These are phyloP conservation scores for Drosophila albomicans DNA, from an alignment of 1,140 invertebrate genomes.

Conservation along the genomic window DNA sequence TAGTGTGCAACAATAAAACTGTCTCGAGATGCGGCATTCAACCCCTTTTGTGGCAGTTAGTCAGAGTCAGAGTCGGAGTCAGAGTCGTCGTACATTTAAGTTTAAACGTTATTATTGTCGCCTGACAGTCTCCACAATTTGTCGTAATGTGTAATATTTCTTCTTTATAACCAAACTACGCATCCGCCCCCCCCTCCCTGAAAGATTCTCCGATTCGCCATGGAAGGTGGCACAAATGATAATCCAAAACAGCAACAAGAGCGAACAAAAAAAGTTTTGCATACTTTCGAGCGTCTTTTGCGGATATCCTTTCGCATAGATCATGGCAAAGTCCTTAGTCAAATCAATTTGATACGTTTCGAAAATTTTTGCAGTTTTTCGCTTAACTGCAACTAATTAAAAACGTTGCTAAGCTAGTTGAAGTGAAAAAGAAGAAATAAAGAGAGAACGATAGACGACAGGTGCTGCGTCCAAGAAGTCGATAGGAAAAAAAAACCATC, in stretches of 20 bases:
- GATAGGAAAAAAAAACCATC: constrained; percentile 61
- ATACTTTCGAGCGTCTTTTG: constrained; percentile 51
- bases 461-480: constrained; percentile 22
- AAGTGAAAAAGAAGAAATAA: too few species aligned
- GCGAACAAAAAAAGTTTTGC: constrained; percentile 56
- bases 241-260: constrained; percentile 55
- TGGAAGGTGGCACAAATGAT: constrained; percentile 52
- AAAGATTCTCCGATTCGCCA: neutral
- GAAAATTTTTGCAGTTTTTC: constrained; percentile 55
- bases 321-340: constrained; percentile 33
- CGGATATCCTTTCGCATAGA: constrained; percentile 70
- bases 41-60: neutral
- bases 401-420: constrained; percentile 36
- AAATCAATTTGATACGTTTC: constrained; percentile 63
- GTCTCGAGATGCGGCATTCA: constrained; percentile 41
- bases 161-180: constrained; percentile 78
- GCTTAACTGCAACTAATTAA: constrained; percentile 75
- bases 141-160: constrained; percentile 83
- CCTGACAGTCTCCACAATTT: constrained; percentile 81
- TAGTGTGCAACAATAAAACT: constrained; percentile 70
- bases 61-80: neutral
- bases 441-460: constrained; percentile 8
- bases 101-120: constrained; percentile 83
- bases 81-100: constrained; percentile 63
- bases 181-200: constrained; percentile 40